Conservation (phyloP, 2,113 vertebrate species). For the Polyodon spathula region DNA sequence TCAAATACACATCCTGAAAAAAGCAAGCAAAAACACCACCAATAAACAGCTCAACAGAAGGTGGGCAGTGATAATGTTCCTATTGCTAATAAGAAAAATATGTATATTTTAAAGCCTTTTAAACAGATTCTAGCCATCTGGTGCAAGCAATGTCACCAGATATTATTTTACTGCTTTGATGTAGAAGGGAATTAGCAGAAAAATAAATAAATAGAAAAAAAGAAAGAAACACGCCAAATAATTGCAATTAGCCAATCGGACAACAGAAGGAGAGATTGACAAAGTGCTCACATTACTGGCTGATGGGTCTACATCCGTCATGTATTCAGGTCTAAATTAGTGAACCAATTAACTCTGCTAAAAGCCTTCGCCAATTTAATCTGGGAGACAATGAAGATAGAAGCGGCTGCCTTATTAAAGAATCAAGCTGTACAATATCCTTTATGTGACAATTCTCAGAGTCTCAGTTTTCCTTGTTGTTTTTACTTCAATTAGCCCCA, state of each 20-base stretch:
- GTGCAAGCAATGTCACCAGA: not conserved
- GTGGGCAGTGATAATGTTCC: not conserved
- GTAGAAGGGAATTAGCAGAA: constrained; percentile 19
- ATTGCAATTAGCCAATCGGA: constrained; percentile 66
- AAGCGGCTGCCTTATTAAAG: constrained; percentile 88
- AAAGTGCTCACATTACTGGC: constrained; percentile 84
- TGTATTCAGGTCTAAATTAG: constrained; percentile 99
- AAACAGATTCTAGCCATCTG: no score
- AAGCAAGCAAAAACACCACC: not conserved
- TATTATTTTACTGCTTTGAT: not conserved
- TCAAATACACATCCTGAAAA: no score
- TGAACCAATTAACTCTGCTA: constrained; percentile 99
- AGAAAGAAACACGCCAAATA: constrained; percentile 42
- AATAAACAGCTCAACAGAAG: not conserved
- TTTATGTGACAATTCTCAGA: constrained; percentile 85
- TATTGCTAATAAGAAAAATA: constrained; percentile 19
- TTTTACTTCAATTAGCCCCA: constrained; percentile 92
- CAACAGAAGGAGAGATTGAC: constrained; percentile 75
- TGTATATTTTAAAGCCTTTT: not conserved
- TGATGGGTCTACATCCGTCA: constrained; percentile 86
- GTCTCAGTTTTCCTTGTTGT: constrained; percentile 83
- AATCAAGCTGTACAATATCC: constrained; percentile 91
- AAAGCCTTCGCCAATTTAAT: constrained; percentile 99
- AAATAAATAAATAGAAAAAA: constrained; percentile 48
- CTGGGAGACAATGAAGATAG: constrained; percentile 95